Evolutionary conservation across 2,797 vertebrate species (phyloP).

Genomic region (Gymnothorax javanicus): DNA sequence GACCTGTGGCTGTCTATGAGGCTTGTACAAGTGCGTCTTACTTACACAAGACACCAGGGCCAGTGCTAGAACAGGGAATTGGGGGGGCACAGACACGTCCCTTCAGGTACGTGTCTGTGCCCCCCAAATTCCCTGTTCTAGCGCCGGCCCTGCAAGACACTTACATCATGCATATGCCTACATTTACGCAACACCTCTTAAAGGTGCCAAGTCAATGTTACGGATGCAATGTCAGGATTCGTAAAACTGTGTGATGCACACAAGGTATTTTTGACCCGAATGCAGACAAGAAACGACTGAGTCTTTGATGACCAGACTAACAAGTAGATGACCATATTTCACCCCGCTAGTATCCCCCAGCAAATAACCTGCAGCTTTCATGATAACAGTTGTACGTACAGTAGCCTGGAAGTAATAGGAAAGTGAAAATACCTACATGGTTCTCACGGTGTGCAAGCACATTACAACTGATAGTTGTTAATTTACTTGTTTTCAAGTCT

Average conservation of each 20-base stretch:
- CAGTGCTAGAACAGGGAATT: too few species aligned
- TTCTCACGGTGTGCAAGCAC: too few species aligned
- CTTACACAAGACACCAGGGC: not conserved
- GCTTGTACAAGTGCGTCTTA: not conserved
- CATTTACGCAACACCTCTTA: not conserved
- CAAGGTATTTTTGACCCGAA: not conserved
- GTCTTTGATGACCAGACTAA: not conserved
- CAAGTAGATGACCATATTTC: not conserved
- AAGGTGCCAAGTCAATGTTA: constrained; percentile 1
- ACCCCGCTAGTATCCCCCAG: not conserved
- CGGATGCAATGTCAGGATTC: not conserved
- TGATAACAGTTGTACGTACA: not conserved
- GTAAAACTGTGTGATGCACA: not conserved
- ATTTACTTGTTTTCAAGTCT: too few species aligned
- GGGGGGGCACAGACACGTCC: too few species aligned
- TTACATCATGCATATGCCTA: not conserved
- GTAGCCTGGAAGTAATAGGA: too few species aligned
- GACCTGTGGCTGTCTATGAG: not conserved
- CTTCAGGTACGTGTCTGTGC: too few species aligned
- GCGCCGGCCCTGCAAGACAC: not conserved
- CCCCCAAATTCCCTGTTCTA: too few species aligned
- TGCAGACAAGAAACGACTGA: not conserved
- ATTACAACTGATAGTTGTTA: too few species aligned
- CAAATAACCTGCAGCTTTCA: not conserved
- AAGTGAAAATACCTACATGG: too few species aligned